Evolutionary conservation across 1,140 invertebrate species (phyloP).

Genomic region (Drosophila rufa): DNA sequence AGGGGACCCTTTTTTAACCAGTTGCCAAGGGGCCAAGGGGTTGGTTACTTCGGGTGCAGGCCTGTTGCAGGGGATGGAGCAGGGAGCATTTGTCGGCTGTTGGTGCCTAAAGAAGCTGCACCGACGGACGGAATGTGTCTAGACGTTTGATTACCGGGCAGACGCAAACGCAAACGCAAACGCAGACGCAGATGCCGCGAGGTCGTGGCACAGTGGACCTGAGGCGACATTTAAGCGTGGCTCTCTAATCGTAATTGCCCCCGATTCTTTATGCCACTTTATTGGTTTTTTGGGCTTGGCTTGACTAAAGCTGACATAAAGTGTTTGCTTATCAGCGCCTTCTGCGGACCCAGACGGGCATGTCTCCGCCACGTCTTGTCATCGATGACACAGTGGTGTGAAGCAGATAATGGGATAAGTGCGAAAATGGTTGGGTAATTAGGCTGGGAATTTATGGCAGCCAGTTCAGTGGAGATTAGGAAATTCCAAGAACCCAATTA

Average conservation of each 20-base stretch:
- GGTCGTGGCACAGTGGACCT: slow-evolving; percentile 65
- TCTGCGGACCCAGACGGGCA: slow-evolving; percentile 41
- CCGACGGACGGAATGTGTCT: slow-evolving; percentile 65
- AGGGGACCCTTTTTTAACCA: slow-evolving; percentile 25
- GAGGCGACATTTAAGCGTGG: slow-evolving; percentile 35
- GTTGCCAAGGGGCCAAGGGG: slow-evolving; percentile 26
- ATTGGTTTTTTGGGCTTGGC: slow-evolving; percentile 48
- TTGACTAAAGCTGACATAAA: slow-evolving; percentile 23
- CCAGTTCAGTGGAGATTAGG: neutral
- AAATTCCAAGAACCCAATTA: slow-evolving; percentile 2
- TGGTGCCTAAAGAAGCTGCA: slow-evolving; percentile 68
- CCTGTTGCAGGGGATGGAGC: neutral
- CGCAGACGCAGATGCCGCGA: slow-evolving; percentile 53
- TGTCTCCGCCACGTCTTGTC: slow-evolving; percentile 14
- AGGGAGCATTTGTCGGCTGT: slow-evolving; percentile 2
- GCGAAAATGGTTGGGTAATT: slow-evolving; percentile 39
- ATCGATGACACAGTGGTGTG: slow-evolving; percentile 38
- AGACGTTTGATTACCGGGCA: slow-evolving; percentile 79
- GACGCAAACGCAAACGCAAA: slow-evolving; percentile 49
- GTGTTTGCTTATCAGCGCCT: slow-evolving; percentile 55
- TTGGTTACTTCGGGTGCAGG: slow-evolving; percentile 19
- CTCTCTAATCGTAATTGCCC: slow-evolving; percentile 50
- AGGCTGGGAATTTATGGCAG: slow-evolving; percentile 25
- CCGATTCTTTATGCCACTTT: slow-evolving; percentile 35
- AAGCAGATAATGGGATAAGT: slow-evolving; percentile 48